Percentiles rank a stretch among this genome's conserved stretches.
These are phyloP conservation scores for Lordiphosa collinella DNA, from an alignment of 1,140 invertebrate species.

Conservation along the genomic window DNA sequence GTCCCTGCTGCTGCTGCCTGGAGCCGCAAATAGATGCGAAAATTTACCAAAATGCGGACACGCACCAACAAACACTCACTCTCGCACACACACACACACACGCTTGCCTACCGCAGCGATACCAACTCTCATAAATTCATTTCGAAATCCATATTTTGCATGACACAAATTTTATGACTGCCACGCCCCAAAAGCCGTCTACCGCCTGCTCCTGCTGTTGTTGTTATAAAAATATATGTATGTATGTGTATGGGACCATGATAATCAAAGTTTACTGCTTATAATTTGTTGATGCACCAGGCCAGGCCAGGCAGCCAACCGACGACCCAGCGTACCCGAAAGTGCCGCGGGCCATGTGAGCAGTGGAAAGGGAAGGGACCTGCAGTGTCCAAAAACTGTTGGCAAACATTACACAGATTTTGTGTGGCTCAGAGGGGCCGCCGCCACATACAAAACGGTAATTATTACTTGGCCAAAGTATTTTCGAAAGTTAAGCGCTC, in stretches of 20 bases:
- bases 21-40: neutral
- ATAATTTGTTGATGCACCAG: conserved; percentile 40
- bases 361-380: neutral
- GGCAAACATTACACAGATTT: conserved; percentile 20
- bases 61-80: neutral
- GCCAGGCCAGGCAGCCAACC: too few species aligned
- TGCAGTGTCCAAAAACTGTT: too few species aligned
- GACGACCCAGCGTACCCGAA: conserved; percentile 8
- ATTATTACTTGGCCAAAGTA: conserved; percentile 45
- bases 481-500: conserved; percentile 33
- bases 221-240: neutral
- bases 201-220: neutral
- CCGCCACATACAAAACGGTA: conserved; percentile 35
- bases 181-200: conserved; percentile 13
- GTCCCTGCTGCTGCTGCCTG: neutral
- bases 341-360: conserved; percentile 16
- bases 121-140: conserved; percentile 54
- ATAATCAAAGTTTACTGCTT: conserved; percentile 54
- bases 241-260: conserved; percentile 10
- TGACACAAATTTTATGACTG: conserved; percentile 44
- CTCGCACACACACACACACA: neutral
- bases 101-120: conserved; percentile 21
- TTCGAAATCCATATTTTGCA: conserved; percentile 55
- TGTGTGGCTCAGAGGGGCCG: conserved; percentile 6
- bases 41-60: conserved; percentile 3